A percentile compares a stretch with the other conserved stretches of the same genome.
Conservation (phyloP, 2,113 vertebrate species). For the Piliocolobus tephrosceles region DNA sequence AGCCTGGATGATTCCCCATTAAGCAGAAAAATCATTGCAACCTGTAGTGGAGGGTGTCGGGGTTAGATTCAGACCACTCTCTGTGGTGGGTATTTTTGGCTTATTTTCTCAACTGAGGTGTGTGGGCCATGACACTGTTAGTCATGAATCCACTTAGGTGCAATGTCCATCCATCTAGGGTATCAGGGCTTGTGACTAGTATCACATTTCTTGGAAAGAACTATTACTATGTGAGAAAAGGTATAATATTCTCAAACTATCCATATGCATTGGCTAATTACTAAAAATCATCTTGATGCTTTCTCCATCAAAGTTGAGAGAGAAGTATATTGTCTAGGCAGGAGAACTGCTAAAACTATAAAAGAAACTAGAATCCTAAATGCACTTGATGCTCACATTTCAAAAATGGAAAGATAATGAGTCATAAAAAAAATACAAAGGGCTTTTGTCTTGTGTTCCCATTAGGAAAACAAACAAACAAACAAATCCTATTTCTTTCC, state of each 20-base stretch:
- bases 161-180: background rate
- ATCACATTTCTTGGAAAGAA: background rate
- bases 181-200: background rate
- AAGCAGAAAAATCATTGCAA: background rate
- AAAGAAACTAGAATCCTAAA: background rate
- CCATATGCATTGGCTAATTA: background rate
- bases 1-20: background rate
- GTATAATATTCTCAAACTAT: background rate
- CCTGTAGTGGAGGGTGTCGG: background rate
- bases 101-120: background rate
- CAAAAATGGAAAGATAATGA: background rate
- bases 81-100: background rate
- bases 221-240: background rate
- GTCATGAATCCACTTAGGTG: background rate
- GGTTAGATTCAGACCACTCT: background rate
- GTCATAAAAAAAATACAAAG: background rate
- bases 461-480: background rate
- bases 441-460: background rate
- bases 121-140: background rate
- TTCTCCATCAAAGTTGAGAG: background rate
- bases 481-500: background rate
- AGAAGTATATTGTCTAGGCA: background rate
- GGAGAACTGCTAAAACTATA: background rate
- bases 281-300: background rate
- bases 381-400: background rate